These are phyloP conservation scores for Lasiurus cinereus DNA, from an alignment of 2,113 vertebrate species.

Conservation along the genomic window DNA sequence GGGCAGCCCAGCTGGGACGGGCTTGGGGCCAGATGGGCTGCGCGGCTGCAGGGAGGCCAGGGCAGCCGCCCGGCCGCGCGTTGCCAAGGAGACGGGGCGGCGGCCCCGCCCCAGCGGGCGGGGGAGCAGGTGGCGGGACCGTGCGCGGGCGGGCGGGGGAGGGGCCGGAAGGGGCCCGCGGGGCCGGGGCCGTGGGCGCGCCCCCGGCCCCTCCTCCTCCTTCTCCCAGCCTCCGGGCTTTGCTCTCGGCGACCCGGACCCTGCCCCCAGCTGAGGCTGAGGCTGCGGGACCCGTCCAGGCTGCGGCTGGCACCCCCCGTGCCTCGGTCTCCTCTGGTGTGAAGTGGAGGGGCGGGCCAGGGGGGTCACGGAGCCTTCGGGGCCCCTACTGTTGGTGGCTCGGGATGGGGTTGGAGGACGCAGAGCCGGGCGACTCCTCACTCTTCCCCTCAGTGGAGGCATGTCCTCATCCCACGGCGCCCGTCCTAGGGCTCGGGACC, in stretches of 20 bases:
- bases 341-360: not conserved
- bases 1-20: conserved; percentile 71
- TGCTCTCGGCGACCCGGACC: not conserved
- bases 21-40: conserved; percentile 78
- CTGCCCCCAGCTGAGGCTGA: not conserved
- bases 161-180: conserved; percentile 76
- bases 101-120: conserved; percentile 62
- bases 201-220: not conserved
- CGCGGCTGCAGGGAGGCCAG: not conserved
- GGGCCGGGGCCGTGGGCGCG: not conserved
- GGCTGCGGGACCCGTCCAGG: not conserved
- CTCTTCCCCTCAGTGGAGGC: not conserved
- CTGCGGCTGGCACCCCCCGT: not conserved
- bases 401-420: not conserved
- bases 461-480: not conserved
- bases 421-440: not conserved
- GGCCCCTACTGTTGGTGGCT: not conserved
- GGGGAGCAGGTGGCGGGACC: conserved; percentile 82
- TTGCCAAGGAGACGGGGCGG: conserved; percentile 73
- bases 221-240: not conserved
- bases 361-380: not conserved
- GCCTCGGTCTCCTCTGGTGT: conserved; percentile 52
- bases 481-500: not conserved
- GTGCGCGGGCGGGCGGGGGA: conserved; percentile 64
- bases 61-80: conserved; percentile 1